phyloP scores from a whole-genome alignment of 1,140 invertebrate genomes.

The Drosophila tani region DNA sequence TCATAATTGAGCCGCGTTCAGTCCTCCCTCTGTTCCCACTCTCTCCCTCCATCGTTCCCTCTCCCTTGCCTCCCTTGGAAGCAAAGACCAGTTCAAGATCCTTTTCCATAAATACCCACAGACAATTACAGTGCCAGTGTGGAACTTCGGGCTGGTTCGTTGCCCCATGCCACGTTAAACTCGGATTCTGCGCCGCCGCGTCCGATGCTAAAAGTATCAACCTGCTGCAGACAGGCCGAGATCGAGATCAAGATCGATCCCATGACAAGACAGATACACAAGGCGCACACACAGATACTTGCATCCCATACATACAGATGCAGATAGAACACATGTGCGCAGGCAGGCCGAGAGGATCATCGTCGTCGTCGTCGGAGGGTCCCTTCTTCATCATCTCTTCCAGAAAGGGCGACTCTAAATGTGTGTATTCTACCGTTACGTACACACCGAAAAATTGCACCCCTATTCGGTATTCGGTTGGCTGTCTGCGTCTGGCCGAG shows the following conservation, averaged over 20 bases:
- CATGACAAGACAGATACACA: constrained; percentile 51
- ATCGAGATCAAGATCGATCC: constrained; percentile 70
- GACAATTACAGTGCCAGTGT: constrained; percentile 54
- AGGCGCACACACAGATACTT: constrained; percentile 24
- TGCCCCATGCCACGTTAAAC: constrained; percentile 74
- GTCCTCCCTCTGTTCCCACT: not conserved
- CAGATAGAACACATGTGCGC: constrained; percentile 63
- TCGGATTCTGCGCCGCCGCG: constrained; percentile 38
- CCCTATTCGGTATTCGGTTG: constrained; percentile 62
- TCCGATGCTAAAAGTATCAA: constrained; percentile 64
- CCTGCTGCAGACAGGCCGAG: constrained; percentile 68
- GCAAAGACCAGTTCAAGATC: constrained; percentile 47
- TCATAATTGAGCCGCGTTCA: constrained; percentile 35
- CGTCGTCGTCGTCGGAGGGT: constrained; percentile 45
- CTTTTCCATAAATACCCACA: constrained; percentile 57
- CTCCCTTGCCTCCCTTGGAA: not conserved
- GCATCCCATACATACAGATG: constrained; percentile 15
- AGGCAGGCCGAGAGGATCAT: constrained; percentile 57
- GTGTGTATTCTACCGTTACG: constrained; percentile 74
- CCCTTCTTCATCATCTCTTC: constrained; percentile 50
- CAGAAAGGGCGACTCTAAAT: constrained; percentile 44
- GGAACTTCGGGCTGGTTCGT: constrained; percentile 65
- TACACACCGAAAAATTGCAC: constrained; percentile 78
- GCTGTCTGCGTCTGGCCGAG: constrained; percentile 50
- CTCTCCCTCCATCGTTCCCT: not conserved